Percentiles rank a stretch among this genome's conserved stretches.
Evolutionary conservation across 2,797 vertebrate species (phyloP).

Genomic region (Chelon auratus): DNA sequence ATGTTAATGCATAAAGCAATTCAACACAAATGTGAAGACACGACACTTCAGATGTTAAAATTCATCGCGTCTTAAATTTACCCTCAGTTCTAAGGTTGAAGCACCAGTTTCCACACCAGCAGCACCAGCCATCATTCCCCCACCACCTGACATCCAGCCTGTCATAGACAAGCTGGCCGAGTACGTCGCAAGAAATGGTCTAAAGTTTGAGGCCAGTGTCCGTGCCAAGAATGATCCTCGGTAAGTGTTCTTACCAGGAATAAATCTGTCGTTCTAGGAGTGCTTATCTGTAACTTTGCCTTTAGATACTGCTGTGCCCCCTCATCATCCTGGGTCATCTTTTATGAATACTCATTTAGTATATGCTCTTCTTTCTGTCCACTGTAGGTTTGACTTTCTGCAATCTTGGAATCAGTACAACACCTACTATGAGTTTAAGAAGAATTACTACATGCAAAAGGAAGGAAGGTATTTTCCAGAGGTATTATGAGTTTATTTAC

Average conservation of each 20-base stretch:
- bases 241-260: constrained; percentile 78
- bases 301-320: constrained; percentile 16
- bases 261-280: constrained; percentile 37
- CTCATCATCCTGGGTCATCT: constrained; percentile 42
- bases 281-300: constrained; percentile 30
- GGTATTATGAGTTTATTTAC: constrained; percentile 58
- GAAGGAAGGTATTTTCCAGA: constrained; percentile 83
- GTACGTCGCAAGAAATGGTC: constrained; percentile 96
- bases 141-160: constrained; percentile 96
- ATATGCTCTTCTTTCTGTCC: constrained; percentile 41
- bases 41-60: background rate
- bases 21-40: background rate
- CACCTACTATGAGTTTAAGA: constrained; percentile 98
- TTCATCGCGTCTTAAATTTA: background rate
- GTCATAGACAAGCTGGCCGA: constrained; percentile 99
- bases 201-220: constrained; percentile 97
- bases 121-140: constrained; percentile 92
- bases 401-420: constrained; percentile 98
- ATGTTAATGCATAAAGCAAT: background rate
- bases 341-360: constrained; percentile 24
- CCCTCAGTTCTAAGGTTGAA: constrained; percentile 60
- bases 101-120: constrained; percentile 64
- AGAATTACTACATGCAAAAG: constrained; percentile 97
- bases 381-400: constrained; percentile 94
- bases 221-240: constrained; percentile 96